phyloP scores from a whole-genome alignment of 2,888 invertebrate species.

The Chloromyia formosa region DNA sequence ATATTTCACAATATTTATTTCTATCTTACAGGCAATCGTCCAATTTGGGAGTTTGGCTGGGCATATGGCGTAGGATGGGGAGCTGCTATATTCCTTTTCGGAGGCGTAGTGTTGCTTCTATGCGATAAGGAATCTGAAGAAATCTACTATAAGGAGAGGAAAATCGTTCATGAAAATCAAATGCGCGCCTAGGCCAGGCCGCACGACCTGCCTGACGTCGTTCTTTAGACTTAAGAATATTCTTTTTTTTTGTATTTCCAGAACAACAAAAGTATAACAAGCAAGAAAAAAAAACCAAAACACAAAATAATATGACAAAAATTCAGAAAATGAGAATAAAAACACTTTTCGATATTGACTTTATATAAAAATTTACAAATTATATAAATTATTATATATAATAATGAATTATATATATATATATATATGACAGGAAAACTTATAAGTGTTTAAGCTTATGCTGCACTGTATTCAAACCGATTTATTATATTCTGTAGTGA shows the following conservation, averaged over 20 bases:
- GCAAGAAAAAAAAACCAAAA: too few species aligned
- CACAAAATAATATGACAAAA: constrained; percentile 27
- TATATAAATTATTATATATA: constrained; percentile 43
- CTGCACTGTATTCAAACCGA: constrained; percentile 31
- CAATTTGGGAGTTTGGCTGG: constrained; percentile 98
- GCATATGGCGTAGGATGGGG: constrained; percentile 99
- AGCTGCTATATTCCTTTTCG: constrained; percentile 93
- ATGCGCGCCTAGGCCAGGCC: constrained; percentile 66
- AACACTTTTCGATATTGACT: constrained; percentile 45
- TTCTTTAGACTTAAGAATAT: constrained; percentile 61
- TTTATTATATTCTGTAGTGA: constrained; percentile 1
- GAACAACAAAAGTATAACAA: too few species aligned
- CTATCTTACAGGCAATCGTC: constrained; percentile 80
- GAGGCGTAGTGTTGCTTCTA: constrained; percentile 89
- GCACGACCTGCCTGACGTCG: constrained; percentile 66
- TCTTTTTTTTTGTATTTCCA: constrained; percentile 48
- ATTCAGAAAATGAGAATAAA: constrained; percentile 10
- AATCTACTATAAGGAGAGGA: constrained; percentile 96
- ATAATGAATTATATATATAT: constrained; percentile 33
- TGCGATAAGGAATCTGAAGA: constrained; percentile 99
- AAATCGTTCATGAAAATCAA: constrained; percentile 72
- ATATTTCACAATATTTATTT: too few species aligned
- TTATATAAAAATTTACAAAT: constrained; percentile 44
- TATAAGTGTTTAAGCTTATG: constrained; percentile 45
- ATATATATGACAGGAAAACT: constrained; percentile 3